Evolutionary conservation across 1,140 invertebrate genomes (phyloP).

Genomic region (Heliothis virescens): DNA sequence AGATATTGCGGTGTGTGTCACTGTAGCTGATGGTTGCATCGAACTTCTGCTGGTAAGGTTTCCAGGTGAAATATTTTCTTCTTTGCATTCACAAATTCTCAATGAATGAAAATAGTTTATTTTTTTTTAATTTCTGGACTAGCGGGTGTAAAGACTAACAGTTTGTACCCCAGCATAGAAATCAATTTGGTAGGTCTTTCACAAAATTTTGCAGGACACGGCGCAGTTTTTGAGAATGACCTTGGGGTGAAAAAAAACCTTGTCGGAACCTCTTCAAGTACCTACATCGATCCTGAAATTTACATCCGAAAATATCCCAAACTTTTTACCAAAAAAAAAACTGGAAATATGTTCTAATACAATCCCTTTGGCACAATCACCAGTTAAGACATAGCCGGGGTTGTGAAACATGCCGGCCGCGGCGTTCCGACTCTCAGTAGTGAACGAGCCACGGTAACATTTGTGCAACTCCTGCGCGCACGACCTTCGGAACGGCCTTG

Average conservation of each 20-base stretch:
- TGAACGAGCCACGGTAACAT: slow-evolving; percentile 66
- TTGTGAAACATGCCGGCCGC: slow-evolving; percentile 69
- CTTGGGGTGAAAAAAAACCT: not conserved
- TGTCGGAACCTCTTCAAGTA: not conserved
- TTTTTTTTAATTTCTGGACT: no score
- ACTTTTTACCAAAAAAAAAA: slow-evolving; percentile 15
- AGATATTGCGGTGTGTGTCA: no score
- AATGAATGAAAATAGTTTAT: no score
- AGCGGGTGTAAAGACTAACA: no score
- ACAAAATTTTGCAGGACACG: not conserved
- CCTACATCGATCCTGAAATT: not conserved
- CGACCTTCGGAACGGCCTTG: slow-evolving; percentile 72
- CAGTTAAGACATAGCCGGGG: slow-evolving; percentile 65
- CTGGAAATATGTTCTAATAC: slow-evolving; percentile 31
- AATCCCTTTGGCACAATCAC: slow-evolving; percentile 69
- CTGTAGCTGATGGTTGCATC: no score
- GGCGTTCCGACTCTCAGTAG: slow-evolving; percentile 69
- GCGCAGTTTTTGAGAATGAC: not conserved
- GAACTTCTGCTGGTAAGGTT: no score
- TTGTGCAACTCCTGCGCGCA: slow-evolving; percentile 65
- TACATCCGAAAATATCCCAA: not conserved
- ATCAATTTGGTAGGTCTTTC: not conserved
- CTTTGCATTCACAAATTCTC: no score
- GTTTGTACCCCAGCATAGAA: no score
- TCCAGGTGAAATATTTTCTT: no score